Percentiles rank a stretch among this genome's conserved stretches.
phyloP scores from a whole-genome alignment of 1,140 invertebrate genomes.

The Metaphire vulgaris region DNA sequence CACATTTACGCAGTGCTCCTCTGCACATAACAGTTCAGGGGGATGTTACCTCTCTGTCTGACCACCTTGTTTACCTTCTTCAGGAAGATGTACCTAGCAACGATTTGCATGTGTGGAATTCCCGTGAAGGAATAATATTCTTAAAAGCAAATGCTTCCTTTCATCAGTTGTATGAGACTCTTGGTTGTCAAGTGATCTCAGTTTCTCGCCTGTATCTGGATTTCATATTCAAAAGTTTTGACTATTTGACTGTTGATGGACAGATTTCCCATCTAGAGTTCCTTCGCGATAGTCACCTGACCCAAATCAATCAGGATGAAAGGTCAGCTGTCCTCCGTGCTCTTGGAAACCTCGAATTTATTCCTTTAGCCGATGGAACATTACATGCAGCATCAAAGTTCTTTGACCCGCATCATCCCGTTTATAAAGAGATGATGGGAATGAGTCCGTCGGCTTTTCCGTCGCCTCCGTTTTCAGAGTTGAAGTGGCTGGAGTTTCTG shows the following conservation, averaged over 20 bases:
- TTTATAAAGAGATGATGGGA: slow-evolving; percentile 22
- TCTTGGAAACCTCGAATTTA: slow-evolving; percentile 22
- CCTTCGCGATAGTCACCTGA: slow-evolving; percentile 20
- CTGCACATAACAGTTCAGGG: slow-evolving; percentile 25
- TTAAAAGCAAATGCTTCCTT: slow-evolving; percentile 18
- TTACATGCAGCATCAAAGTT: slow-evolving; percentile 18
- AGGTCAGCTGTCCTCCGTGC: slow-evolving; percentile 14
- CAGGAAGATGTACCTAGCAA: slow-evolving; percentile 16
- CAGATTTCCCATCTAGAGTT: slow-evolving; percentile 22
- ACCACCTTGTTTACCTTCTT: slow-evolving; percentile 11
- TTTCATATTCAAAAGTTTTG: slow-evolving; percentile 25
- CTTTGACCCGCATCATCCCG: slow-evolving; percentile 26
- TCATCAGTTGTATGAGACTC: slow-evolving; percentile 13
- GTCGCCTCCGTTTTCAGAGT: slow-evolving; percentile 21
- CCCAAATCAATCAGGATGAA: slow-evolving; percentile 6
- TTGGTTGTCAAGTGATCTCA: slow-evolving; percentile 12
- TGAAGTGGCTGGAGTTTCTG: slow-evolving; percentile 29
- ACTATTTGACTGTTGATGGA: slow-evolving; percentile 15
- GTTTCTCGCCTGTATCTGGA: slow-evolving; percentile 14
- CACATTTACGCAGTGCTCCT: slow-evolving; percentile 9
- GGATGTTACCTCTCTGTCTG: slow-evolving; percentile 4
- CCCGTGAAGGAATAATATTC: slow-evolving; percentile 16
- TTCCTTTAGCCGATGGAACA: background rate
- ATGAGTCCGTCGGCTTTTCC: slow-evolving; percentile 12
- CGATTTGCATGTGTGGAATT: slow-evolving; percentile 22